phyloP scores from a whole-genome alignment of 2,797 vertebrate genomes.

The Cercopithecus hamlyni region DNA sequence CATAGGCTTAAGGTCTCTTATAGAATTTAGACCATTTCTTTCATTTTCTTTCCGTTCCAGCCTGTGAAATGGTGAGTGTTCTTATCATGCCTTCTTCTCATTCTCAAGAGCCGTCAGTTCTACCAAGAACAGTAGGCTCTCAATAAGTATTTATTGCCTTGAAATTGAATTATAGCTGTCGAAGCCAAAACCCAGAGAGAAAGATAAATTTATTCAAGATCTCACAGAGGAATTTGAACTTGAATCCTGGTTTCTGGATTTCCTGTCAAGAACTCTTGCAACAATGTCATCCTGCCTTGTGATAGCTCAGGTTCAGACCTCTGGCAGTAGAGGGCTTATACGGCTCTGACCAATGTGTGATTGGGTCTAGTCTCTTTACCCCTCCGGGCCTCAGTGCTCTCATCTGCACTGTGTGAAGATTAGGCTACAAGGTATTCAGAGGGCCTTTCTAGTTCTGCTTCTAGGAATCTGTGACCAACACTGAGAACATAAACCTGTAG shows the following conservation, averaged over 20 bases:
- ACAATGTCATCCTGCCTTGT: background rate
- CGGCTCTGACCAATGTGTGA: background rate
- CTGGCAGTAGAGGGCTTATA: background rate
- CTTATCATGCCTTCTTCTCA: background rate
- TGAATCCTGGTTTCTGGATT: constrained; percentile 29
- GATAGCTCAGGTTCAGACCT: background rate
- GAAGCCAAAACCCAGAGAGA: background rate
- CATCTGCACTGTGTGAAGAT: background rate
- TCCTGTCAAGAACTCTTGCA: constrained; percentile 16
- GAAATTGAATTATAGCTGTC: constrained; percentile 26
- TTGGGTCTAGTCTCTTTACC: background rate
- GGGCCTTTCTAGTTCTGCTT: background rate
- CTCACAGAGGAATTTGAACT: constrained; percentile 7
- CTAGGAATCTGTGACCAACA: constrained; percentile 58
- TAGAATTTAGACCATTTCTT: constrained; percentile 29
- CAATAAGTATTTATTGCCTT: constrained; percentile 33
- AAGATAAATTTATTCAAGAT: constrained; percentile 2
- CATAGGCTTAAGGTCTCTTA: background rate
- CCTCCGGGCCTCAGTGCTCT: background rate
- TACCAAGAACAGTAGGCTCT: background rate
- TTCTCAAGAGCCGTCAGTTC: background rate
- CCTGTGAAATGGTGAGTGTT: background rate
- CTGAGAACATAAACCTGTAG: constrained; percentile 19
- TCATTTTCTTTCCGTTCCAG: constrained; percentile 53
- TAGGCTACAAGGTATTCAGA: background rate